phyloP scores from a whole-genome alignment of 1,140 invertebrate genomes.

The Drosophila bocki region DNA sequence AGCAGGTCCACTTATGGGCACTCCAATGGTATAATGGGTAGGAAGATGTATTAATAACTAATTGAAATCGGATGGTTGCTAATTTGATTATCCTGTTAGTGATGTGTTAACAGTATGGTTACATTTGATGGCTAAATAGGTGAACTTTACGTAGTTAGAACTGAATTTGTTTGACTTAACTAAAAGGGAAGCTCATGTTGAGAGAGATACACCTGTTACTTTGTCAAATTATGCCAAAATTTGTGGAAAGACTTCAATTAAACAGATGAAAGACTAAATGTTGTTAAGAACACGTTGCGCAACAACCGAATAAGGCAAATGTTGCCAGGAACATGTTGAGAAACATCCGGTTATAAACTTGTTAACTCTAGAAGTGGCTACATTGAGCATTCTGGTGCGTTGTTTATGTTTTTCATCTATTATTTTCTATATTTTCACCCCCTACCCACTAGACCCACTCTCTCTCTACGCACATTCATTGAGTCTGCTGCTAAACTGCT shows the following conservation, averaged over 20 bases:
- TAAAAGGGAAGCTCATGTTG: background rate
- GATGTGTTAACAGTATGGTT: background rate
- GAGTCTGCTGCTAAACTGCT: background rate
- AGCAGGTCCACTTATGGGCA: conserved; percentile 10
- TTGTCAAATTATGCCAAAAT: no score
- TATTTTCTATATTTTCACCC: background rate
- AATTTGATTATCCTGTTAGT: background rate
- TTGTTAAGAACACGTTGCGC: background rate
- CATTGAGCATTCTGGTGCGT: no score
- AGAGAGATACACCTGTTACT: background rate
- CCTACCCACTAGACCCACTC: background rate
- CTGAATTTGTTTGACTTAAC: background rate
- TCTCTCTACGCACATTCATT: background rate
- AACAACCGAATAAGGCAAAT: no score
- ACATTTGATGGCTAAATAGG: background rate
- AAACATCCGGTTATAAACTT: background rate
- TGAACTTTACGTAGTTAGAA: background rate
- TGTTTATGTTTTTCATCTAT: no score
- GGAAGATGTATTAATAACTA: conserved; percentile 1
- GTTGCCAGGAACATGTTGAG: background rate
- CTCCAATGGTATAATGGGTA: background rate
- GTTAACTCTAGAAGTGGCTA: no score
- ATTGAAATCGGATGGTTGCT: background rate
- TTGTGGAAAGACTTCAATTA: background rate
- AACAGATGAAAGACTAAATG: background rate